Evolutionary conservation across 2,888 invertebrate species (phyloP).

Genomic region (Tachina grossa): DNA sequence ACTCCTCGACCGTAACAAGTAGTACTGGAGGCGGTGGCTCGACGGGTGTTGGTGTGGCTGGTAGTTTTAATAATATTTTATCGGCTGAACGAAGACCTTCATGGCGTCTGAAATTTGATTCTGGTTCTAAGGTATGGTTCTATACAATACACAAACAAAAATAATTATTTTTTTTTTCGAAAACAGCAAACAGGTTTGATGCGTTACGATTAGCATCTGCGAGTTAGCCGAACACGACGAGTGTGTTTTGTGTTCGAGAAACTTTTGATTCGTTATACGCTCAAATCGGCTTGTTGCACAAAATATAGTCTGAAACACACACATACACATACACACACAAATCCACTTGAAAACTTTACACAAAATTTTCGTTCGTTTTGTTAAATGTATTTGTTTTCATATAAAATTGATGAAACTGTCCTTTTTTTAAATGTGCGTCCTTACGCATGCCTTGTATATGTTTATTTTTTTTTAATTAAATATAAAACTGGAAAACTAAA

Average conservation of each 20-base stretch:
- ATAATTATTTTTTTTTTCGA: slow-evolving; percentile 40
- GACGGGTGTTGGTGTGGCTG: slow-evolving; percentile 30
- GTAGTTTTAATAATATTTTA: slow-evolving; percentile 67
- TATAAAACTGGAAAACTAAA: slow-evolving; percentile 23
- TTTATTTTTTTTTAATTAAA: slow-evolving; percentile 13
- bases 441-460: slow-evolving; percentile 48
- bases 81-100: slow-evolving; percentile 91
- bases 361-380: slow-evolving; percentile 41
- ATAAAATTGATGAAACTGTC: slow-evolving; percentile 5
- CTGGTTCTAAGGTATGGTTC: slow-evolving; percentile 91
- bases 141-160: slow-evolving; percentile 61
- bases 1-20: slow-evolving; percentile 28
- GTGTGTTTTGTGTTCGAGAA: not conserved
- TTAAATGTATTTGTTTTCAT: slow-evolving; percentile 23
- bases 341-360: slow-evolving; percentile 7
- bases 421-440: slow-evolving; percentile 35
- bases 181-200: slow-evolving; percentile 5
- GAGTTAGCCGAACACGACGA: slow-evolving; percentile 13
- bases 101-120: slow-evolving; percentile 95
- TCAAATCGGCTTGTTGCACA: slow-evolving; percentile 2
- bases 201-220: slow-evolving; percentile 1
- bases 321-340: not conserved
- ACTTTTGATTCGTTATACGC: slow-evolving; percentile 35
- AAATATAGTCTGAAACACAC: slow-evolving; percentile 2
- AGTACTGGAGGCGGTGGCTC: slow-evolving; percentile 19